Evolutionary conservation across 2,888 invertebrate species (phyloP).

Genomic region (Mesorhabditis spiculigera): DNA sequence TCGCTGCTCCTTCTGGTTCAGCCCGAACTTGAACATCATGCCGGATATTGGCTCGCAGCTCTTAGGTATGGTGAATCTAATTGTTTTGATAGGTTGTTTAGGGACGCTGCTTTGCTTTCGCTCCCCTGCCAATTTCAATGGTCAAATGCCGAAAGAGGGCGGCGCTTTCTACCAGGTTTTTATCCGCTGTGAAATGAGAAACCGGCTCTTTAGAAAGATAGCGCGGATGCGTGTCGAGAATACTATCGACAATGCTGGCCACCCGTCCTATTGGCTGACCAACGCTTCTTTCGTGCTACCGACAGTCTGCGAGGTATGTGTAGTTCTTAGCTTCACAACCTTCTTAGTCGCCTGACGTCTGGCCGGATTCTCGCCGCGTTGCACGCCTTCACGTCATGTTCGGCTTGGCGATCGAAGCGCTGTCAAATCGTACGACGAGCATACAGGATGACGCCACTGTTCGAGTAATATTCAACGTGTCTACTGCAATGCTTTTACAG

Average conservation of each 20-base stretch:
- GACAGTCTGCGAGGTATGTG: constrained; percentile 17
- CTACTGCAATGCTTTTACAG: not conserved
- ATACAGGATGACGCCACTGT: constrained; percentile 70
- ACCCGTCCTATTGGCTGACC: constrained; percentile 77
- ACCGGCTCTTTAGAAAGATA: constrained; percentile 66
- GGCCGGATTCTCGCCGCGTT: constrained; percentile 16
- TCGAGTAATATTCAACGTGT: constrained; percentile 11
- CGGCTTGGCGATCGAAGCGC: constrained; percentile 84
- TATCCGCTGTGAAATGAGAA: not conserved
- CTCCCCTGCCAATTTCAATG: constrained; percentile 74
- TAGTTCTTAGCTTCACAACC: not conserved
- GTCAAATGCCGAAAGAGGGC: constrained; percentile 88
- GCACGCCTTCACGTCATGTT: constrained; percentile 79
- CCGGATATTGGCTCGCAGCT: constrained; percentile 90
- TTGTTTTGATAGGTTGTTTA: no score
- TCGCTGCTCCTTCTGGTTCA: constrained; percentile 80
- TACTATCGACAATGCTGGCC: constrained; percentile 90
- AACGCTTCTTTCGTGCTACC: constrained; percentile 68
- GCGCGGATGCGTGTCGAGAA: constrained; percentile 74
- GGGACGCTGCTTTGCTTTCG: constrained; percentile 11
- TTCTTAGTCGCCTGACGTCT: constrained; percentile 5
- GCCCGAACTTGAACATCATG: constrained; percentile 84
- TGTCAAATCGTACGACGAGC: constrained; percentile 85
- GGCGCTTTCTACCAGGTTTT: constrained; percentile 87
- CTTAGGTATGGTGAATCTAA: constrained; percentile 60